Evolutionary conservation across 2,113 vertebrate species (phyloP), one percentile per base, ranked within the genome.

Genomic region (Ochotona princeps): DNA sequence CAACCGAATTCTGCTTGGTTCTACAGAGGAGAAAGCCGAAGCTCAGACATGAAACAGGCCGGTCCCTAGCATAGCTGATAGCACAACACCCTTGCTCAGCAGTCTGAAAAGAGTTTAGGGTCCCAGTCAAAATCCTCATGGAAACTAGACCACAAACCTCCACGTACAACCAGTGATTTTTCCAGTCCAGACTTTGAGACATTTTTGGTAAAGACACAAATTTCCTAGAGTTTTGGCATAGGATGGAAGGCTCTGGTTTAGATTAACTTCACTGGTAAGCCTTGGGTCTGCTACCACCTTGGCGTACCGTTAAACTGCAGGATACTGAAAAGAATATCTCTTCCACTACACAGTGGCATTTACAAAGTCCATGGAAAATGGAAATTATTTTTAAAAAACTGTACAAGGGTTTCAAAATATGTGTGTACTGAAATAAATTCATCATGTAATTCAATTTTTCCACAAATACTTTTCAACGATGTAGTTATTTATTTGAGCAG

Each of bases 91-190:
- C 83, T 44, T 76, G 32, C 28, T 83, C 51, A 86, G 44, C 35
- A 44, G 9, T 82, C 69, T 23, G 6, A 74, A 93, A 73, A 78
- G 4, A 49, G 13, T 81, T 21, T 75, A 20, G 35, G 25, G 32
- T 3, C n/a, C n/a, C 23, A 76, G 28, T 81, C 35, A 89, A 83
- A 67, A 67, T 47, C 21, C 47, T 76, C 78, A 85, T 49, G 54
- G 32, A 84, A 91, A 95, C 67, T 76, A 80, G 15, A 90, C 26
- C 95, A 89, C 75, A 78, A 92, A 83, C 10, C 11, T 83, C 28
- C 60, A 83, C 75, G 67, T 83, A 54, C 14, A 32, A 8, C 5
- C 38, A 67, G 12, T 75, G 35, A 23, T 57, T 87, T 44, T 96
- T 87, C 15, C 20, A 89, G 47, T 0, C 35, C 35, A 86, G 26